These are phyloP conservation scores for Cossypha dichroa DNA, from an alignment of 2,797 vertebrate species.

Conservation along the genomic window DNA sequence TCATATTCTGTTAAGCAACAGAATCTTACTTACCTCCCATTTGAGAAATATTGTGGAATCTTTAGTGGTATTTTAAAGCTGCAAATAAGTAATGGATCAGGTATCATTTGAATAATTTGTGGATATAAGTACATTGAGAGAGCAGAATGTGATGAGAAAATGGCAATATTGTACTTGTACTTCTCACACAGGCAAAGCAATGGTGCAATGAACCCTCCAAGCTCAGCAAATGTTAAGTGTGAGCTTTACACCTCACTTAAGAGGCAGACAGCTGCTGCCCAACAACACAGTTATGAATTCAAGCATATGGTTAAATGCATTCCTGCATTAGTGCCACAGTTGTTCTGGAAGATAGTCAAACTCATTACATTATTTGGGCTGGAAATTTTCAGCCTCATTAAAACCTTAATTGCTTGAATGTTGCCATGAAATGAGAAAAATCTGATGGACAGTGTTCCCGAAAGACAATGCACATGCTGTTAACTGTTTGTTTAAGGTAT, in stretches of 20 bases:
- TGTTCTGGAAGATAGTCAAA: slow-evolving; percentile 11
- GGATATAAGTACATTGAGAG: neutral
- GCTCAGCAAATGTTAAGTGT: neutral
- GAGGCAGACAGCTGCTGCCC: neutral
- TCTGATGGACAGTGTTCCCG: neutral
- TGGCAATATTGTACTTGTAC: neutral
- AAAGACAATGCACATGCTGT: neutral
- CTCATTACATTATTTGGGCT: slow-evolving; percentile 18
- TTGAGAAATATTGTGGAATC: neutral
- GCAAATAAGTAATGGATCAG: neutral
- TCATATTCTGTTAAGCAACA: neutral
- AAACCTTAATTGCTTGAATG: slow-evolving; percentile 38
- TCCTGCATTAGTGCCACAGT: slow-evolving; percentile 12
- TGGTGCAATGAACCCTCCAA: neutral
- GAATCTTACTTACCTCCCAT: neutral
- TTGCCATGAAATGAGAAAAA: slow-evolving; percentile 32
- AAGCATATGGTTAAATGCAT: slow-evolving; percentile 1
- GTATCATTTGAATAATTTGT: neutral
- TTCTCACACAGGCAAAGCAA: neutral
- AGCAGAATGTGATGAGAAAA: neutral
- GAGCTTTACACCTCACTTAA: neutral
- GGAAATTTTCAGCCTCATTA: slow-evolving; percentile 60
- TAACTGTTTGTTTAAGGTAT: neutral
- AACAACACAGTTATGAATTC: neutral
- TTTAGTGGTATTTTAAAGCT: neutral